Percentiles rank a stretch among this genome's conserved stretches.
These are phyloP conservation scores for Saturnia pavonia DNA, from an alignment of 2,888 invertebrate genomes.

Conservation along the genomic window DNA sequence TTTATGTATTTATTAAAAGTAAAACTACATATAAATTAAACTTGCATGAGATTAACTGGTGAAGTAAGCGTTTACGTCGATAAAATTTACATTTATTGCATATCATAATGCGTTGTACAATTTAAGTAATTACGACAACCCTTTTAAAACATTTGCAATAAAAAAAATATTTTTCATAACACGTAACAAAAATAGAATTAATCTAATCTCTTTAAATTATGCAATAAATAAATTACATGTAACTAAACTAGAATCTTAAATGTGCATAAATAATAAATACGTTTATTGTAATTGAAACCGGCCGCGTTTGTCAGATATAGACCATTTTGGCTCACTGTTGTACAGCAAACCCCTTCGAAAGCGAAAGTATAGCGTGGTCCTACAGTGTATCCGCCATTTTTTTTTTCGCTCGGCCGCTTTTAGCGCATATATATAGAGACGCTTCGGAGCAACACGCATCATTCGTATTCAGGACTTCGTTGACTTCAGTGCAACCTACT, in stretches of 20 bases:
- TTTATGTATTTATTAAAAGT: neutral
- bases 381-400: slow-evolving; percentile 69
- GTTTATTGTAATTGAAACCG: slow-evolving; percentile 36
- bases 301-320: slow-evolving; percentile 56
- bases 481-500: slow-evolving; percentile 80
- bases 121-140: neutral
- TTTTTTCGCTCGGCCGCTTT: slow-evolving; percentile 75
- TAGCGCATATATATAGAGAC: slow-evolving; percentile 77
- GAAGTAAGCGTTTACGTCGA: neutral
- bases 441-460: slow-evolving; percentile 71
- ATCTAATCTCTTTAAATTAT: neutral
- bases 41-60: neutral
- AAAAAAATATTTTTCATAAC: neutral
- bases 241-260: neutral
- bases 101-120: neutral
- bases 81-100: neutral
- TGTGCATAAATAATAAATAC: neutral
- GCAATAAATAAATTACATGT: neutral
- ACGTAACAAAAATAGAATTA: neutral
- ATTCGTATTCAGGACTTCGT: slow-evolving; percentile 80
- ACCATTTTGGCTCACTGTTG: slow-evolving; percentile 60
- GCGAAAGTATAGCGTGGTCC: slow-evolving; percentile 81
- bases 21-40: neutral
- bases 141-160: neutral
- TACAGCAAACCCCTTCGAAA: slow-evolving; percentile 69